Conservation (phyloP, 2,797 vertebrate genomes). For the Pterois miles region DNA sequence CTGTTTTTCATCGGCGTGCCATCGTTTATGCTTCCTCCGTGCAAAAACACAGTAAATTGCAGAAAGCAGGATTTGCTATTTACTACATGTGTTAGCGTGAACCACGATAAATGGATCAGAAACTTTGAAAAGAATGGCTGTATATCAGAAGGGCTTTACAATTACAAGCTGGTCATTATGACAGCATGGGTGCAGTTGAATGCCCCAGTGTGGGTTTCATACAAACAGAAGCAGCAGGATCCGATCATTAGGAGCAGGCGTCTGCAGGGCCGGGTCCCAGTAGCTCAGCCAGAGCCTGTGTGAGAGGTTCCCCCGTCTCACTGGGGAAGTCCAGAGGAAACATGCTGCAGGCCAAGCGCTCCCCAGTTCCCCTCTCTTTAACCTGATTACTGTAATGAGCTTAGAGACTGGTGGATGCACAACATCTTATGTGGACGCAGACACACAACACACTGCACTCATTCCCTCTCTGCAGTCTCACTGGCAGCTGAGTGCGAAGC, state of each 20-base stretch:
- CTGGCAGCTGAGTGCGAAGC: conserved; percentile 43
- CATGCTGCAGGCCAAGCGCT: conserved; percentile 60
- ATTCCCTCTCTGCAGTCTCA: conserved; percentile 38
- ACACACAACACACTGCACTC: conserved; percentile 51
- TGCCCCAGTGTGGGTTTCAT: conserved; percentile 59
- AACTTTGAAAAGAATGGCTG: conserved; percentile 49
- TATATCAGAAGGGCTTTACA: conserved; percentile 47
- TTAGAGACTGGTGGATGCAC: conserved; percentile 70
- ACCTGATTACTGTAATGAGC: conserved; percentile 84
- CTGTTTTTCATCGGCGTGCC: conserved; percentile 14
- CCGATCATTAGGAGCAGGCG: conserved; percentile 67
- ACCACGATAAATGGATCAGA: conserved; percentile 45
- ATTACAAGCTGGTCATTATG: conserved; percentile 72
- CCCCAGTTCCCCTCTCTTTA: conserved; percentile 73
- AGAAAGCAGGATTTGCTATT: conserved; percentile 24
- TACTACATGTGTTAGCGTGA: conserved; percentile 24
- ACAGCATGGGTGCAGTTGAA: conserved; percentile 67
- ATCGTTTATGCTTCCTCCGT: conserved; percentile 17
- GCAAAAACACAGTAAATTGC: conserved; percentile 17
- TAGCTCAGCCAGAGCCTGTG: conserved; percentile 50
- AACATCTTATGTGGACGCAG: conserved; percentile 66
- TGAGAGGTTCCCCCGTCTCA: conserved; percentile 62
- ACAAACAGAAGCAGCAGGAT: conserved; percentile 66
- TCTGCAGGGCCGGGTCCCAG: conserved; percentile 52
- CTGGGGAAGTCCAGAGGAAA: conserved; percentile 69